phyloP scores from a whole-genome alignment of 1,140 invertebrate genomes.

The Panagrolaimus sp. region DNA sequence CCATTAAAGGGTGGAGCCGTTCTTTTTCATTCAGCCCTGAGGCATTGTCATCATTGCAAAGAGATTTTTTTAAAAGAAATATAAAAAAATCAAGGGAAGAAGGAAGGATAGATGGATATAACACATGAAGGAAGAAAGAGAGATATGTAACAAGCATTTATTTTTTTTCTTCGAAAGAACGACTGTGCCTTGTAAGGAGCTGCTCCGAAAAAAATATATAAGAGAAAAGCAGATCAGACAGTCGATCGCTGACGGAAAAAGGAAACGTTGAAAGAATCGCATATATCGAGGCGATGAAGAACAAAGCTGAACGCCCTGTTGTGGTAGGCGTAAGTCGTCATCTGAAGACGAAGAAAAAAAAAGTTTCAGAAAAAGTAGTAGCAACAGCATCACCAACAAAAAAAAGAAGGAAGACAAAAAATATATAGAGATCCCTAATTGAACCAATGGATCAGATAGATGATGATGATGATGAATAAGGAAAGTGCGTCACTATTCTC shows the following conservation, averaged over 20 bases:
- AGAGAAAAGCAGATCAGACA: background rate
- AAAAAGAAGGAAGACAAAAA: too few relatives aligned
- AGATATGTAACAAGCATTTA: too few relatives aligned
- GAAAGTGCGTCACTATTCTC: background rate
- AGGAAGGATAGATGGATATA: background rate
- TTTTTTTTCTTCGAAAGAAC: background rate
- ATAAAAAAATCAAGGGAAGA: background rate
- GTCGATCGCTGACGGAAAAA: slow-evolving; percentile 2
- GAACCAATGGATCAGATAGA: slow-evolving; percentile 12
- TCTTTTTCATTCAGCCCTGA: background rate
- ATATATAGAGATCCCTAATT: slow-evolving; percentile 6
- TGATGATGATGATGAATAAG: background rate
- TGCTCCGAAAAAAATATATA: background rate
- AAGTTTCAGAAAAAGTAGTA: background rate
- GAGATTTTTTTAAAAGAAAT: background rate
- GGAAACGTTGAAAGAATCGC: background rate
- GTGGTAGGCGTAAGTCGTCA: background rate
- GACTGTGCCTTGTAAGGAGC: background rate
- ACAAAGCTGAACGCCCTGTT: background rate
- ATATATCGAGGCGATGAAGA: background rate
- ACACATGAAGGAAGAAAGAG: background rate
- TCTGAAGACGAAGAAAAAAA: background rate
- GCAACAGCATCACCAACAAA: too few relatives aligned
- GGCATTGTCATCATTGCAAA: background rate
- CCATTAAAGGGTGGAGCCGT: slow-evolving; percentile 9